Conservation (phyloP, 1,140 invertebrate species). For the Scaptomyza hsui region DNA sequence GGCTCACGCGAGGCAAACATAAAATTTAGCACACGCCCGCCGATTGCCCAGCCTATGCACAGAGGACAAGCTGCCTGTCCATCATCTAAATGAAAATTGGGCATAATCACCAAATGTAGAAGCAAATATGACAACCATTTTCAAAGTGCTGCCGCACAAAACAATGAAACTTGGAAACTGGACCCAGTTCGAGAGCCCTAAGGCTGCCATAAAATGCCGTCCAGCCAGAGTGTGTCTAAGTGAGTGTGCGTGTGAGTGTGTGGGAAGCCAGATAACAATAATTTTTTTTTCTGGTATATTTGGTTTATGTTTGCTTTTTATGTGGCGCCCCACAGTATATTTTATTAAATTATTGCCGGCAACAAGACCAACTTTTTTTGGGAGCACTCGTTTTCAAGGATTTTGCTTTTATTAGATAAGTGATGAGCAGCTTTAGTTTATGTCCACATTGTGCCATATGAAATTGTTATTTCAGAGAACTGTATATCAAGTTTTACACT, state of each 20-base stretch:
- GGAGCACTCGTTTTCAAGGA: neutral
- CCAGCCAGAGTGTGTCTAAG: neutral
- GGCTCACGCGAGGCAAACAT: slow-evolving; percentile 34
- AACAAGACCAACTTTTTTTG: slow-evolving; percentile 6
- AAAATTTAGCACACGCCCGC: slow-evolving; percentile 26
- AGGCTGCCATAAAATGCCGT: slow-evolving; percentile 25
- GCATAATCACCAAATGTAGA: slow-evolving; percentile 70
- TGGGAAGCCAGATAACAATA: slow-evolving; percentile 56
- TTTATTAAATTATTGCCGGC: slow-evolving; percentile 52
- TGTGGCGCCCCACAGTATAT: slow-evolving; percentile 38
- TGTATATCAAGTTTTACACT: neutral
- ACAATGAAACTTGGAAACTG: slow-evolving; percentile 33
- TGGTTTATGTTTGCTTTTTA: slow-evolving; percentile 43
- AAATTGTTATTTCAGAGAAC: neutral
- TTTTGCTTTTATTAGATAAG: neutral
- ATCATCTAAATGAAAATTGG: slow-evolving; percentile 81
- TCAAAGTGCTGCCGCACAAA: slow-evolving; percentile 35
- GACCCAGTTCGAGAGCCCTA: neutral
- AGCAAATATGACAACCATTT: slow-evolving; percentile 53
- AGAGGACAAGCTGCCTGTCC: slow-evolving; percentile 44
- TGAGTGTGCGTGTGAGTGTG: slow-evolving; percentile 19
- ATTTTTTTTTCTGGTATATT: slow-evolving; percentile 20
- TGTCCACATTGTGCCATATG: neutral
- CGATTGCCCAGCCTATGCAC: slow-evolving; percentile 18
- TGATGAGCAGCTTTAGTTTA: neutral